These are phyloP conservation scores for Pangasius mekongensis DNA, from an alignment of 2,797 vertebrate species.

Conservation along the genomic window DNA sequence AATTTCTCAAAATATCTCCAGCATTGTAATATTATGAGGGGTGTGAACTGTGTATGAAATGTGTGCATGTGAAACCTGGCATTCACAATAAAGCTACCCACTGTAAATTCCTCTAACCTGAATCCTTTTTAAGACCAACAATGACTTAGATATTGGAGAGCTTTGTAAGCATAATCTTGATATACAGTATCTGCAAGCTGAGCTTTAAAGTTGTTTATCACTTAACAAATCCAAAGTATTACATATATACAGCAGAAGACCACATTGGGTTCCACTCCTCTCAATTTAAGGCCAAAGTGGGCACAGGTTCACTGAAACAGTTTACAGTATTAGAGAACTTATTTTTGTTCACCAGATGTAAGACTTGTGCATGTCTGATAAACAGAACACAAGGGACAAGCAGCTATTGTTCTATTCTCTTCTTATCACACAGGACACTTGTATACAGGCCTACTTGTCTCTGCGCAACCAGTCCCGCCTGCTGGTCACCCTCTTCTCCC, in stretches of 20 bases:
- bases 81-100: not conserved
- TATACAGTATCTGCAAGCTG: not conserved
- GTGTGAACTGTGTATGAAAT: not conserved
- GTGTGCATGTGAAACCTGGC: not conserved
- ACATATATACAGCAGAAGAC: not conserved
- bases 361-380: not conserved
- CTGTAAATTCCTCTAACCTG: not conserved
- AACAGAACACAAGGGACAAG: not conserved
- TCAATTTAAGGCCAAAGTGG: not conserved
- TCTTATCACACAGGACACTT: constrained; percentile 69
- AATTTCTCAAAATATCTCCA: not conserved
- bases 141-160: not conserved
- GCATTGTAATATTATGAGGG: not conserved
- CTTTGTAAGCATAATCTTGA: not conserved
- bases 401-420: not conserved
- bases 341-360: not conserved
- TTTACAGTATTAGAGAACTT: not conserved
- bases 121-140: not conserved
- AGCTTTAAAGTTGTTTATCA: not conserved
- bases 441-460: constrained; percentile 75
- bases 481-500: constrained; percentile 79
- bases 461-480: constrained; percentile 75
- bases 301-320: not conserved
- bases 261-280: not conserved
- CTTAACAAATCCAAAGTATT: not conserved